phyloP scores from a whole-genome alignment of 2,797 vertebrate genomes.

The Apogon hyalosoma region DNA sequence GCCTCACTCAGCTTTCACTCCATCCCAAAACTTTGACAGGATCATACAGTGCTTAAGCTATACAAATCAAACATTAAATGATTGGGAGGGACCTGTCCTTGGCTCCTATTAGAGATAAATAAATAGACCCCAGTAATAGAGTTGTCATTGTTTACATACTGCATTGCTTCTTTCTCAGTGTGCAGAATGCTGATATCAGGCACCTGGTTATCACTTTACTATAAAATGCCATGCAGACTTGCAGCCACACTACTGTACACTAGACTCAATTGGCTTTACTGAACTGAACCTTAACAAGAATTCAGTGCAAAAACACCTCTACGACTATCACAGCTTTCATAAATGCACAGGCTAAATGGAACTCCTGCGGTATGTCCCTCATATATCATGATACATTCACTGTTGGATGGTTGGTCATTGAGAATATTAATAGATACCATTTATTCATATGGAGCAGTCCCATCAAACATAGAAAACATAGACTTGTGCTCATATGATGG shows the following conservation, averaged over 20 bases:
- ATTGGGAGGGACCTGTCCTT: constrained; percentile 23
- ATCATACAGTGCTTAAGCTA: constrained; percentile 52
- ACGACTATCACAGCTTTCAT: constrained; percentile 11
- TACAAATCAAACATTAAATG: constrained; percentile 63
- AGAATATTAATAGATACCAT: constrained; percentile 77
- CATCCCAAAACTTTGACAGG: constrained; percentile 57
- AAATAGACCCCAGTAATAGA: constrained; percentile 42
- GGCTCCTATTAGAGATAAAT: constrained; percentile 38
- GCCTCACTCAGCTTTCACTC: constrained; percentile 57
- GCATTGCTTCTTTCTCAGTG: constrained; percentile 2
- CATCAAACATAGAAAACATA: constrained; percentile 60
- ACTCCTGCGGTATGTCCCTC: constrained; percentile 22
- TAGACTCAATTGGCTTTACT: constrained; percentile 60
- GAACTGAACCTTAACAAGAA: constrained; percentile 30
- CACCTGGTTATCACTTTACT: constrained; percentile 31
- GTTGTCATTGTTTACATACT: constrained; percentile 20
- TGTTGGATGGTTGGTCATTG: constrained; percentile 60
- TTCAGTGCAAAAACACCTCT: constrained; percentile 15
- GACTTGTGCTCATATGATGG: constrained; percentile 72
- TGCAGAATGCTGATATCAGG: constrained; percentile 25
- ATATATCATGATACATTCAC: constrained; percentile 59
- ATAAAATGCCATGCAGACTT: constrained; percentile 10
- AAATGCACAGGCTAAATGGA: constrained; percentile 33
- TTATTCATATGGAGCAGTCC: constrained; percentile 72
- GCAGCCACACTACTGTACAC: constrained; percentile 17